Conservation (phyloP, 2,113 vertebrate genomes). For the Brachypodius melanocephalos region DNA sequence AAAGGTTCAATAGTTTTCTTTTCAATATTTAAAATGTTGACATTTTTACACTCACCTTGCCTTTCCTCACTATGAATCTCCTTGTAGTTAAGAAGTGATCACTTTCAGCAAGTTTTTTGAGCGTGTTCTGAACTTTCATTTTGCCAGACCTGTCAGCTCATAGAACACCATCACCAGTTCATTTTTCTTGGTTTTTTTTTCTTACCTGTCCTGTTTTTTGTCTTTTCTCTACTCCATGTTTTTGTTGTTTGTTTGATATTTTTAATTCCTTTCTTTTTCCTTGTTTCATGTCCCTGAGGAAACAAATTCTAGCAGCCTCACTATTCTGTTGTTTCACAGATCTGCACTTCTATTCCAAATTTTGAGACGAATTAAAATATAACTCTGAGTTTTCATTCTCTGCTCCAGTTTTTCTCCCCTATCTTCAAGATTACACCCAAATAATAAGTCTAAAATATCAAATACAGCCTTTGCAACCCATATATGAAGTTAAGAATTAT, state of each 20-base stretch:
- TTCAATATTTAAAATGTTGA: not conserved
- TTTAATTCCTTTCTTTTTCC: not conserved
- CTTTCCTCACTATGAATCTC: not conserved
- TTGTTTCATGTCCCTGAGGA: not conserved
- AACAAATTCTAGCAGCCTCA: not conserved
- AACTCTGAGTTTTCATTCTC: not conserved
- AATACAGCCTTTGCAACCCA: not conserved
- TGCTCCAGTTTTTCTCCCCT: not conserved
- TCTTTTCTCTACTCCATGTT: not conserved
- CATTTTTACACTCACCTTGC: not conserved
- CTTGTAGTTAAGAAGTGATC: not conserved
- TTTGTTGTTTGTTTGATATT: not conserved
- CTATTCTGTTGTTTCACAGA: not conserved
- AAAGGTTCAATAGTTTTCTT: not conserved
- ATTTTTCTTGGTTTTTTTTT: not conserved
- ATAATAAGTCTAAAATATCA: not conserved
- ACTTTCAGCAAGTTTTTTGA: not conserved
- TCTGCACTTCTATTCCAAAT: not conserved
- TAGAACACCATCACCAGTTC: not conserved
- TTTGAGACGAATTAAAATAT: not conserved
- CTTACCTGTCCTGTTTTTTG: not conserved
- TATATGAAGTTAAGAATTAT: not conserved
- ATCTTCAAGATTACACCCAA: not conserved
- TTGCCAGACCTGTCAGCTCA: not conserved
- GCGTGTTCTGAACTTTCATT: not conserved